phyloP scores from a whole-genome alignment of 2,888 invertebrate genomes.

The Calliscelio sp. region DNA sequence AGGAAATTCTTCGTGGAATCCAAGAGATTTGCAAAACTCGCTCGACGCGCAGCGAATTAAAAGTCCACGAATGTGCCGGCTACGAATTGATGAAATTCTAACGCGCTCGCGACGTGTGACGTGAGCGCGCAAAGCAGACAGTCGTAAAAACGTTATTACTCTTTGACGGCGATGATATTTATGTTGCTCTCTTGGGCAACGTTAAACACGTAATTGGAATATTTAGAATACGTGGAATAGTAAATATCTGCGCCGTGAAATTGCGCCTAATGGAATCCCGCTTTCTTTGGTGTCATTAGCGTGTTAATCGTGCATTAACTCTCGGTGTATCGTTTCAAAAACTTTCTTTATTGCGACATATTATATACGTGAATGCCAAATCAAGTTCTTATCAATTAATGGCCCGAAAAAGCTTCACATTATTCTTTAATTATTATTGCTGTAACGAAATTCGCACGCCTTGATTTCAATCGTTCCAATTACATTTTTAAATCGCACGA shows the following conservation, averaged over 20 bases:
- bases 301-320: background rate
- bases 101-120: slow-evolving; percentile 16
- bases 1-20: slow-evolving; percentile 20
- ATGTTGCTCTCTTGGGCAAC: background rate
- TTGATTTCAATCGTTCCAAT: slow-evolving; percentile 8
- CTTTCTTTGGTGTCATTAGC: background rate
- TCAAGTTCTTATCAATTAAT: slow-evolving; percentile 19
- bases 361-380: background rate
- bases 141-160: background rate
- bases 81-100: slow-evolving; percentile 29
- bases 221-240: background rate
- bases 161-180: background rate
- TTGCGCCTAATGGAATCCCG: background rate
- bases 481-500: slow-evolving; percentile 17
- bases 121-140: background rate
- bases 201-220: slow-evolving; percentile 17
- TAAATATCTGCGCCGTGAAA: background rate
- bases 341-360: slow-evolving; percentile 10
- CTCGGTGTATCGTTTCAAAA: no score
- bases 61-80: background rate
- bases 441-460: slow-evolving; percentile 9
- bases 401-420: background rate
- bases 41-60: slow-evolving; percentile 25
- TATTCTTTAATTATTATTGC: background rate
- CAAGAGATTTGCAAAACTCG: slow-evolving; percentile 31